phyloP scores from a whole-genome alignment of 2,113 vertebrate genomes.

The Syngnathoides biaculeatus region DNA sequence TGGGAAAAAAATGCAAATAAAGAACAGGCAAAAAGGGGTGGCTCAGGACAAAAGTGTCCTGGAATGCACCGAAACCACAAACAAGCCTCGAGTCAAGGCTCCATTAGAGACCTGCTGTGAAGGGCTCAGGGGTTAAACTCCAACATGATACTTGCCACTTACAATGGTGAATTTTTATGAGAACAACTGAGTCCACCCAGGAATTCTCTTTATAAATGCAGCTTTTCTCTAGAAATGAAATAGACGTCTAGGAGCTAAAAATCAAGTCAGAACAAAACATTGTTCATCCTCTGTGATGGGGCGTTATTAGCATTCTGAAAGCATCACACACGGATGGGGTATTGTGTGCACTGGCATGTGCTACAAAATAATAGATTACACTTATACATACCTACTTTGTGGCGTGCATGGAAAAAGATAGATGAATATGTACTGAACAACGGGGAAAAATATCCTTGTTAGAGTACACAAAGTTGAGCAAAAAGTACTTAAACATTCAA shows the following conservation, averaged over 20 bases:
- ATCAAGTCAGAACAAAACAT: conserved; percentile 27
- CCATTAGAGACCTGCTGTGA: conserved; percentile 16
- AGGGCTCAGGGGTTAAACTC: conserved; percentile 43
- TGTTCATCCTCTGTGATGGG: conserved; percentile 44
- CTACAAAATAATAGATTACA: neutral
- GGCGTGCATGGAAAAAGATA: too few relatives aligned
- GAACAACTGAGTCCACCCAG: conserved; percentile 7
- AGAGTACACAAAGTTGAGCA: too few relatives aligned
- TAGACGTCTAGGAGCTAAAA: conserved; percentile 32
- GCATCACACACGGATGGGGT: conserved; percentile 40
- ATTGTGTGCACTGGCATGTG: neutral
- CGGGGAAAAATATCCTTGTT: too few relatives aligned
- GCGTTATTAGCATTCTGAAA: conserved; percentile 38
- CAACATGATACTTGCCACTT: conserved; percentile 27
- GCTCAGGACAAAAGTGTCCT: neutral
- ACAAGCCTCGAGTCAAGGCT: neutral
- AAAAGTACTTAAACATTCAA: too few relatives aligned
- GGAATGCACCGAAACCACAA: neutral
- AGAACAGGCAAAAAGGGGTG: neutral
- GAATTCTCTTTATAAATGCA: conserved; percentile 7
- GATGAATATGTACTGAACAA: too few relatives aligned
- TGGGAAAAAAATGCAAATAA: neutral
- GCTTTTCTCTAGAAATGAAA: conserved; percentile 23
- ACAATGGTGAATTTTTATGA: conserved; percentile 30
- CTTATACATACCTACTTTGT: too few relatives aligned